These are phyloP conservation scores for Pollenia amentaria DNA, from an alignment of 2,888 invertebrate genomes.

Conservation along the genomic window DNA sequence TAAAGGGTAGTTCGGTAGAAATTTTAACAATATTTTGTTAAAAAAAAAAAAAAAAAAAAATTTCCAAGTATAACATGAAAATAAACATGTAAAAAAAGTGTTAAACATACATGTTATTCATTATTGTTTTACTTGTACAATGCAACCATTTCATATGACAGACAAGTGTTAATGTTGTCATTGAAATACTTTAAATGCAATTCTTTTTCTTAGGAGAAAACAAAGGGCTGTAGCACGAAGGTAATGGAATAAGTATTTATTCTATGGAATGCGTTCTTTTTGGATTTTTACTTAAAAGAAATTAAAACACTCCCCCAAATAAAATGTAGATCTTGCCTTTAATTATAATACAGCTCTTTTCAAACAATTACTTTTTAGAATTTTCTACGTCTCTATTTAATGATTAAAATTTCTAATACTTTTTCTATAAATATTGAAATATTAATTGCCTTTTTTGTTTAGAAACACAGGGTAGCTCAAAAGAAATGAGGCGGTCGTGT, in stretches of 20 bases:
- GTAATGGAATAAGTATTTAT: background rate
- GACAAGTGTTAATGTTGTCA: slow-evolving; percentile 68
- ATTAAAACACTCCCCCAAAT: background rate
- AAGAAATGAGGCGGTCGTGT: too few species aligned
- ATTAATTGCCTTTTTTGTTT: slow-evolving; percentile 54
- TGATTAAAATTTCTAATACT: background rate
- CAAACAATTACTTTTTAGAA: background rate
- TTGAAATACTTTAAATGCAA: slow-evolving; percentile 1
- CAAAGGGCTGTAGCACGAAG: slow-evolving; percentile 17
- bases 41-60: background rate
- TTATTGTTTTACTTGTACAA: slow-evolving; percentile 8
- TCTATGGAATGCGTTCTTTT: too few species aligned
- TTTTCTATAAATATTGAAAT: slow-evolving; percentile 33
- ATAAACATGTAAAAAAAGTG: slow-evolving; percentile 12
- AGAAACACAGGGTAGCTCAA: background rate
- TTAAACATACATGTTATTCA: slow-evolving; percentile 27
- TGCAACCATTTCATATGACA: slow-evolving; percentile 42
- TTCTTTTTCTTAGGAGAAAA: background rate
- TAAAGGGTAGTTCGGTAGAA: slow-evolving; percentile 22
- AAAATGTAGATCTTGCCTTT: background rate
- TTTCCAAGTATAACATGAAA: background rate
- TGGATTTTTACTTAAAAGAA: too few species aligned
- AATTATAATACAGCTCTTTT: background rate
- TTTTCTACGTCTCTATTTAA: background rate
- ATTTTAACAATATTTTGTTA: slow-evolving; percentile 39